Conservation (phyloP, 2,888 invertebrate genomes). For the Deroplatys truncata region DNA sequence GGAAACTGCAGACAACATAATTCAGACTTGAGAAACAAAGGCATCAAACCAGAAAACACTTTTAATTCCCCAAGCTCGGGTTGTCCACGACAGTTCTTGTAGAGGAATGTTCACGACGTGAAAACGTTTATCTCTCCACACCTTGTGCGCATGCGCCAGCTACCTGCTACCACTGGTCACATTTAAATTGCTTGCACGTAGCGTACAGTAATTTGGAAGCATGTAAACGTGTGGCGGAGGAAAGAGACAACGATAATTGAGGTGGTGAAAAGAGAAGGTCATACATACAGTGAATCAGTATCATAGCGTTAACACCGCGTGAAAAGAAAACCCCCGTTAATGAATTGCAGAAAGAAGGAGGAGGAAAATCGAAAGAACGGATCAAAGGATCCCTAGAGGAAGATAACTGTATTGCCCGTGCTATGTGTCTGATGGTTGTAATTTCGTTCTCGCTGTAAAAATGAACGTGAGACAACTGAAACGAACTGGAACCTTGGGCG, state of each 20-base stretch:
- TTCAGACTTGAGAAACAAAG: neutral
- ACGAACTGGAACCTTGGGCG: neutral
- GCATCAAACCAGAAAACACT: neutral
- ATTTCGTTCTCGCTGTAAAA: neutral
- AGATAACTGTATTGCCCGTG: neutral
- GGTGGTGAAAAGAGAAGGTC: neutral
- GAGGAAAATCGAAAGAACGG: neutral
- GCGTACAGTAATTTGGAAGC: neutral
- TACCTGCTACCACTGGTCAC: neutral
- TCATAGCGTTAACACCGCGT: neutral
- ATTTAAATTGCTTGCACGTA: slow-evolving; percentile 4
- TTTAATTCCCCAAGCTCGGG: neutral
- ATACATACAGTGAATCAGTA: slow-evolving; percentile 11
- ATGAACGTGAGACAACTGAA: neutral
- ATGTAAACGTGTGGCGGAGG: neutral
- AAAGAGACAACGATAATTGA: neutral
- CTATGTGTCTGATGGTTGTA: neutral
- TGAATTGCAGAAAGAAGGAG: slow-evolving; percentile 7
- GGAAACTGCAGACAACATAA: neutral
- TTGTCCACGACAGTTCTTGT: neutral
- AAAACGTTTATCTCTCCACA: neutral
- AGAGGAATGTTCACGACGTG: no score
- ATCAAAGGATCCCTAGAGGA: neutral
- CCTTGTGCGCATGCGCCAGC: neutral
- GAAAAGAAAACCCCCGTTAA: neutral